Conservation (phyloP, 1,140 invertebrate genomes). For the Chelonus insularis region DNA sequence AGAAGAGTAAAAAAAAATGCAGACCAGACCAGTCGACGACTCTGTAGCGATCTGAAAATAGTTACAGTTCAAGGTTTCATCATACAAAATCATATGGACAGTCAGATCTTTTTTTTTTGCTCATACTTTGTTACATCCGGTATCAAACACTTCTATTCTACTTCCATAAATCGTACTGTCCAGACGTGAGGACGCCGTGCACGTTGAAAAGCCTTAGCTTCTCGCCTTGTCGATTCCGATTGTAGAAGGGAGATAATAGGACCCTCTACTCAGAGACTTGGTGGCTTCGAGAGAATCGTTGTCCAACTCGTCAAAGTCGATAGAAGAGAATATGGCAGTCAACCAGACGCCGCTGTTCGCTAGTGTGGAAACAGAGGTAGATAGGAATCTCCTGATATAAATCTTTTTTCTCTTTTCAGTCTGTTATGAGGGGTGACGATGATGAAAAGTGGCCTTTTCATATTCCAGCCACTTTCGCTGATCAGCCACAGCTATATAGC, state of each 20-base stretch:
- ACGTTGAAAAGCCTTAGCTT: not conserved
- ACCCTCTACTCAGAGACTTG: not conserved
- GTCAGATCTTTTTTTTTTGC: not conserved
- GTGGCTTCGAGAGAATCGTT: not conserved
- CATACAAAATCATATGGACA: not conserved
- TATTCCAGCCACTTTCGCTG: too few relatives aligned
- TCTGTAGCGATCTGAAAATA: slow-evolving; percentile 22
- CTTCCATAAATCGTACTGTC: too few relatives aligned
- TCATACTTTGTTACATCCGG: not conserved
- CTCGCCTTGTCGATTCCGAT: slow-evolving; percentile 3
- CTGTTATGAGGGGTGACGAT: too few relatives aligned
- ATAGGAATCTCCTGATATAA: slow-evolving; percentile 6
- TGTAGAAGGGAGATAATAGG: slow-evolving; percentile 1
- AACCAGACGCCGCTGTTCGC: slow-evolving; percentile 8
- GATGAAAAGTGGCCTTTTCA: too few relatives aligned
- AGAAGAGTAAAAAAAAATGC: slow-evolving; percentile 11
- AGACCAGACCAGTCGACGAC: slow-evolving; percentile 8
- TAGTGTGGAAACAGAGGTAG: not conserved
- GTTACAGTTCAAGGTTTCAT: slow-evolving; percentile 24
- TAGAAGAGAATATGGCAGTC: slow-evolving; percentile 2
- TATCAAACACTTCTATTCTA: too few relatives aligned
- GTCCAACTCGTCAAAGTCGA: not conserved
- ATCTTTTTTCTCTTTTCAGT: not conserved
- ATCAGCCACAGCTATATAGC: too few relatives aligned
- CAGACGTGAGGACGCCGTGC: not conserved